A percentile compares a stretch with the other conserved stretches of the same genome.
Conservation (phyloP, 2,797 vertebrate species). For the Triplophysa bombifrons region DNA sequence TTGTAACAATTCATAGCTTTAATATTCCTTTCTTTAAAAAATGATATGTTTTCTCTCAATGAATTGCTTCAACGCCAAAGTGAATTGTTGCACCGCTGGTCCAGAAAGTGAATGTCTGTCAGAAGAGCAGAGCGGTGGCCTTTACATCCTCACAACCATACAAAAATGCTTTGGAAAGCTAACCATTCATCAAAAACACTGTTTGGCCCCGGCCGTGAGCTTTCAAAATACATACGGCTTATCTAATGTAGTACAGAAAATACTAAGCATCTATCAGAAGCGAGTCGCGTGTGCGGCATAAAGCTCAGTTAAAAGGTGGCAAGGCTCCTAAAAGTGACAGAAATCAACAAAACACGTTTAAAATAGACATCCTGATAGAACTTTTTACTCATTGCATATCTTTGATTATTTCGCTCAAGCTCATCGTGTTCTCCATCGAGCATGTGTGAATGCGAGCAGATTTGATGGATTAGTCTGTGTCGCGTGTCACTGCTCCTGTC, state of each 20-base stretch:
- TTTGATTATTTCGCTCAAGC: slow-evolving; percentile 59
- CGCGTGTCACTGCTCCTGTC: slow-evolving; percentile 81
- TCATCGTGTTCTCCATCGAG: slow-evolving; percentile 55
- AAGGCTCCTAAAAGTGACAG: slow-evolving; percentile 55
- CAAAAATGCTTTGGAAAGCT: slow-evolving; percentile 51
- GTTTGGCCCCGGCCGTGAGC: slow-evolving; percentile 26
- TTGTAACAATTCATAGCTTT: slow-evolving; percentile 69
- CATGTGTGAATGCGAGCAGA: background rate
- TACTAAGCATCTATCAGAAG: slow-evolving; percentile 62
- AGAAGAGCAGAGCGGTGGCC: slow-evolving; percentile 33
- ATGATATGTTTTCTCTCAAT: slow-evolving; percentile 65
- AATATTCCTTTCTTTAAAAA: slow-evolving; percentile 63
- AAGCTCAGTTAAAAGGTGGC: slow-evolving; percentile 57
- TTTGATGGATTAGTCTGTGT: background rate
- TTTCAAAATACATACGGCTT: slow-evolving; percentile 52
- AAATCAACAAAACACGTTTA: slow-evolving; percentile 55
- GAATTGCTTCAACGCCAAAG: slow-evolving; percentile 69
- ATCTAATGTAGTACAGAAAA: slow-evolving; percentile 54
- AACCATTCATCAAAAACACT: slow-evolving; percentile 52
- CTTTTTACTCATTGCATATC: slow-evolving; percentile 57
- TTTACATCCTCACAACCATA: slow-evolving; percentile 30
- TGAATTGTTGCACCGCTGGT: slow-evolving; percentile 66
- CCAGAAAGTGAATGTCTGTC: slow-evolving; percentile 57
- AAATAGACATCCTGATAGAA: slow-evolving; percentile 63
- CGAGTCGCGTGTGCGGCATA: slow-evolving; percentile 59